Conservation (phyloP, 2,113 vertebrate species). For the Campylomormyrus tamandua region DNA sequence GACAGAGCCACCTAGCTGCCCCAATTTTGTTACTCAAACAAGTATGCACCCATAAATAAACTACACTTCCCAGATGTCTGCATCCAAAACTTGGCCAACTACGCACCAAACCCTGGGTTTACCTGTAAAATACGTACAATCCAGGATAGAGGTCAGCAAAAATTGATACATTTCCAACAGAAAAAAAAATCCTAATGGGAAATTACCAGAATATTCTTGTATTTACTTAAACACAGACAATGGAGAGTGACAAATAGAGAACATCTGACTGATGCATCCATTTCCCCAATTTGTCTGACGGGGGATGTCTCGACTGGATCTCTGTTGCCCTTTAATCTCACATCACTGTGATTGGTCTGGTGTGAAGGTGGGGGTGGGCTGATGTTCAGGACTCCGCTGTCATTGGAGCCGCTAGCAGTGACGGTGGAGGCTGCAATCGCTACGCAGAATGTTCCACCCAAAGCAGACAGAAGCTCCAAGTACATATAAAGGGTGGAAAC, state of each 20-base stretch:
- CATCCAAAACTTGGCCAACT: not conserved
- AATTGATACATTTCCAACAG: not conserved
- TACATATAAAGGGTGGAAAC: not conserved
- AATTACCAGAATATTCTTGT: not conserved
- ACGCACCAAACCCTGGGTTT: not conserved
- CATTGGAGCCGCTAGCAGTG: not conserved
- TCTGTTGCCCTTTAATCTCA: conserved; percentile 1
- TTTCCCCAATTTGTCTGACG: not conserved
- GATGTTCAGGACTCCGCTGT: not conserved
- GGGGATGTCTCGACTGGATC: conserved; percentile 26
- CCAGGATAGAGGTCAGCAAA: not conserved
- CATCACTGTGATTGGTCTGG: not conserved
- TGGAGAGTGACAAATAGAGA: not conserved
- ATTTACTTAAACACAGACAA: not conserved
- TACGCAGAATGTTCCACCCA: not conserved
- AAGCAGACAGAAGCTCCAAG: not conserved
- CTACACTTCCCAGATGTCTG: not conserved
- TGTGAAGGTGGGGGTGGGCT: not conserved
- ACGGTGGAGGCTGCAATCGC: not conserved
- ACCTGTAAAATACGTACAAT: not conserved
- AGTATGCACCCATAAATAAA: not conserved
- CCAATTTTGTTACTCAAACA: not conserved
- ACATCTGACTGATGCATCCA: not conserved
- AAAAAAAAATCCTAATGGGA: not conserved
- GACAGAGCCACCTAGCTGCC: not conserved